phyloP scores from a whole-genome alignment of 2,797 vertebrate species.

The Paguma larvata region DNA sequence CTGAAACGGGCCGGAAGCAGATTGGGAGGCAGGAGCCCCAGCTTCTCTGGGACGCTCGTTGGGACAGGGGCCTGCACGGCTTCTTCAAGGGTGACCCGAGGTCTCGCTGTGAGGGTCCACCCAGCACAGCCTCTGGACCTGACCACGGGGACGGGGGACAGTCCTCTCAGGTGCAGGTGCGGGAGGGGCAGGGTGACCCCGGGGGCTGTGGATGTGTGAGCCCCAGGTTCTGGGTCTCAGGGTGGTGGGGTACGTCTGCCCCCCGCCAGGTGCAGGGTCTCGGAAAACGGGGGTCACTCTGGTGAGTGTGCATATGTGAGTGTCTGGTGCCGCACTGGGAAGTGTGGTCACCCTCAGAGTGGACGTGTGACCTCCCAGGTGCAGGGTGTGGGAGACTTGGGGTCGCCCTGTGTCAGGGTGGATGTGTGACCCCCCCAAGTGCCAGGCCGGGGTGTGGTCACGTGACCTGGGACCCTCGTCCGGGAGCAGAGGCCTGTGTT shows the following conservation, averaged over 20 bases:
- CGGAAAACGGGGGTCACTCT: neutral
- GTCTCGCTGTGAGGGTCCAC: neutral
- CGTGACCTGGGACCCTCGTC: neutral
- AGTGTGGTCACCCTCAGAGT: no score
- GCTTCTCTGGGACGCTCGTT: neutral
- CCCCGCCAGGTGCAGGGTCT: neutral
- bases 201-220: neutral
- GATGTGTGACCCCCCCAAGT: no score
- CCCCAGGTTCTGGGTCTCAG: no score
- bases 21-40: neutral
- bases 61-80: neutral
- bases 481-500: neutral
- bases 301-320: neutral
- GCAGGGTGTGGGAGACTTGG: no score
- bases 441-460: neutral
- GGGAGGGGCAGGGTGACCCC: neutral
- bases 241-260: neutral
- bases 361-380: no score
- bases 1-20: neutral
- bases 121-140: no score
- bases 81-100: neutral
- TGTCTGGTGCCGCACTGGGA: neutral
- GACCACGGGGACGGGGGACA: no score
- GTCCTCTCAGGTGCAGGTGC: neutral
- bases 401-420: neutral